A percentile compares a stretch with the other conserved stretches of the same genome.
These are phyloP conservation scores for Cantharis rufa DNA, from an alignment of 2,888 invertebrate genomes.

Conservation along the genomic window DNA sequence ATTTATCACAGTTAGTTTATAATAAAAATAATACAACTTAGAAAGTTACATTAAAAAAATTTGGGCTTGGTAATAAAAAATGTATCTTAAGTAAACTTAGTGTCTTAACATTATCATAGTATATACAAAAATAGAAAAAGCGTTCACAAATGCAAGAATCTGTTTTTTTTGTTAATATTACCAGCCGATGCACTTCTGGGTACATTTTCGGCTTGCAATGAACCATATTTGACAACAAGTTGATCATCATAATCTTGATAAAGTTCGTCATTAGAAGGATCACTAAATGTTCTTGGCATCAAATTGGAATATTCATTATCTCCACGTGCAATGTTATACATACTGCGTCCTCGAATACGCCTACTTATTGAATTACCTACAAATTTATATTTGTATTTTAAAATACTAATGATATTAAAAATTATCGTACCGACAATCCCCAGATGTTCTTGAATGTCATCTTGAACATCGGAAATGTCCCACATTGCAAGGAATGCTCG, in stretches of 20 bases:
- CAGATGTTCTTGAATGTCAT: conserved; percentile 90
- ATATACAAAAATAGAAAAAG: not conserved
- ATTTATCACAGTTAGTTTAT: not conserved
- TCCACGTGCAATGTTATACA: conserved; percentile 75
- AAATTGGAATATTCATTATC: conserved; percentile 60
- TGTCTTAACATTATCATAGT: not conserved
- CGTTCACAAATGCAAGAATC: not conserved
- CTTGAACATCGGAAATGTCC: conserved; percentile 94
- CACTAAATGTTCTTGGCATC: conserved; percentile 45
- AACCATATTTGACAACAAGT: conserved; percentile 48
- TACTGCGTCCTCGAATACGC: conserved; percentile 75
- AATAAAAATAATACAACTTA: not conserved
- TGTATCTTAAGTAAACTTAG: not conserved
- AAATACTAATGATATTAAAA: not conserved
- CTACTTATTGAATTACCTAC: conserved; percentile 76
- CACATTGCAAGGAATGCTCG: conserved; percentile 89
- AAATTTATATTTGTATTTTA: not conserved
- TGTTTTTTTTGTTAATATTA: not conserved
- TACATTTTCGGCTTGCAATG: conserved; percentile 26
- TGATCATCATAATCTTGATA: conserved; percentile 51
- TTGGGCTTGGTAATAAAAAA: not conserved
- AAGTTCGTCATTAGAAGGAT: conserved; percentile 41
- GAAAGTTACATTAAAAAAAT: not conserved
- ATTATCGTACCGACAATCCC: conserved; percentile 77
- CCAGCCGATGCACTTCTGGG: conserved; percentile 7